Percentiles rank a stretch among this genome's conserved stretches.
Evolutionary conservation across 2,888 invertebrate genomes (phyloP).

Genomic region (Autographa gamma): DNA sequence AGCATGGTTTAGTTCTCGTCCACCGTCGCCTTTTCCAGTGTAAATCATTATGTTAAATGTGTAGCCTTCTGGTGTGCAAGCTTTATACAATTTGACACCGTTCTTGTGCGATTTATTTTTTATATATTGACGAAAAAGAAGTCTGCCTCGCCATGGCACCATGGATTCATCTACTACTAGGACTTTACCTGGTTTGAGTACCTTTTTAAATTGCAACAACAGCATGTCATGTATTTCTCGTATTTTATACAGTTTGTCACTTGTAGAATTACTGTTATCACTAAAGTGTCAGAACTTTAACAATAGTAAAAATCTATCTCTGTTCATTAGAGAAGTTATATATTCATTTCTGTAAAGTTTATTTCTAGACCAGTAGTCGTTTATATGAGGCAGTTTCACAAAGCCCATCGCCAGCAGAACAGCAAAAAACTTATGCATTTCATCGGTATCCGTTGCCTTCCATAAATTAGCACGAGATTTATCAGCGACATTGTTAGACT

Average conservation of each 20-base stretch:
- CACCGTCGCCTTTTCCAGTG: constrained; percentile 8
- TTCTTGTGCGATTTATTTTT: constrained; percentile 35
- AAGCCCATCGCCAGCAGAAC: constrained; percentile 19
- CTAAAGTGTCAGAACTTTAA: constrained; percentile 15
- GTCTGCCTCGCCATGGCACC: constrained; percentile 32
- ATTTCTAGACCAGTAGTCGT: constrained; percentile 16
- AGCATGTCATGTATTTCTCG: constrained; percentile 16
- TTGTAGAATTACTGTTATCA: not conserved
- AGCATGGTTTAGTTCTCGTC: constrained; percentile 13
- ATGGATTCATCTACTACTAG: constrained; percentile 16
- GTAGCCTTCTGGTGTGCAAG: constrained; percentile 14
- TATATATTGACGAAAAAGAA: constrained; percentile 34
- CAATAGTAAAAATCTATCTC: constrained; percentile 12
- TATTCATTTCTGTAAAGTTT: constrained; percentile 15
- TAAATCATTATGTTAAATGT: constrained; percentile 12
- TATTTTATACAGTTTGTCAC: constrained; percentile 11
- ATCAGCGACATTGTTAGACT: constrained; percentile 5
- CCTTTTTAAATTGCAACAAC: constrained; percentile 12
- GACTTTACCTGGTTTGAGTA: constrained; percentile 8
- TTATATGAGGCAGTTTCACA: constrained; percentile 20
- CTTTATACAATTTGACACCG: constrained; percentile 21
- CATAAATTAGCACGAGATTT: constrained; percentile 13
- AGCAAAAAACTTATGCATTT: constrained; percentile 22
- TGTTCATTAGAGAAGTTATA: constrained; percentile 4
- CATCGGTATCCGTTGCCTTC: constrained; percentile 11